phyloP scores from a whole-genome alignment of 1,140 invertebrate genomes.

The Melanaphis sacchari region DNA sequence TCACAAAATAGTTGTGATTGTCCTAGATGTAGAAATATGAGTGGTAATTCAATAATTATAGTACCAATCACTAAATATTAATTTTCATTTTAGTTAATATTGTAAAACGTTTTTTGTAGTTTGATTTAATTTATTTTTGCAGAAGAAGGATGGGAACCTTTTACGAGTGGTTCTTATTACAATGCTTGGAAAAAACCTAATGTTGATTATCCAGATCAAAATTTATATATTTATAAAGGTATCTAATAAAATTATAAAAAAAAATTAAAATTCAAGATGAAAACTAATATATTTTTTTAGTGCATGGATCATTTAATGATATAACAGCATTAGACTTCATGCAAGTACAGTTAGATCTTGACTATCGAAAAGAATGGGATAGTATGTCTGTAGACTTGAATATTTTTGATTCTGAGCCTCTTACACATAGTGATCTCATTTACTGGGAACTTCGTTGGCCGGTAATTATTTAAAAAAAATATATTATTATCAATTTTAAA shows the following conservation, averaged over 20 bases:
- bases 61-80: neutral
- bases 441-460: conserved; percentile 91
- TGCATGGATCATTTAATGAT: conserved; percentile 82
- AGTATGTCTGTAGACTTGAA: conserved; percentile 75
- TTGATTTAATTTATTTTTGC: conserved; percentile 55
- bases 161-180: conserved; percentile 79
- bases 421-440: conserved; percentile 72
- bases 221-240: conserved; percentile 82
- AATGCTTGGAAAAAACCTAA: conserved; percentile 81
- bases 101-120: conserved; percentile 6
- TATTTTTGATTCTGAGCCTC: conserved; percentile 73
- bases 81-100: neutral
- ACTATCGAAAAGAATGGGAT: conserved; percentile 83
- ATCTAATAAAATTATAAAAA: conserved; percentile 11
- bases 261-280: neutral
- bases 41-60: conserved; percentile 34
- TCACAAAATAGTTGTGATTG: conserved; percentile 31
- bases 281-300: conserved; percentile 63
- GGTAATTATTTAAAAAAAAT: conserved; percentile 65
- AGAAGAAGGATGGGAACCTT: conserved; percentile 76
- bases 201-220: conserved; percentile 66
- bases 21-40: conserved; percentile 56
- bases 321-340: conserved; percentile 81
- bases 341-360: conserved; percentile 79
- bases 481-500: neutral